Conservation (phyloP, 2,888 invertebrate genomes). For the Crocallis elinguaria region DNA sequence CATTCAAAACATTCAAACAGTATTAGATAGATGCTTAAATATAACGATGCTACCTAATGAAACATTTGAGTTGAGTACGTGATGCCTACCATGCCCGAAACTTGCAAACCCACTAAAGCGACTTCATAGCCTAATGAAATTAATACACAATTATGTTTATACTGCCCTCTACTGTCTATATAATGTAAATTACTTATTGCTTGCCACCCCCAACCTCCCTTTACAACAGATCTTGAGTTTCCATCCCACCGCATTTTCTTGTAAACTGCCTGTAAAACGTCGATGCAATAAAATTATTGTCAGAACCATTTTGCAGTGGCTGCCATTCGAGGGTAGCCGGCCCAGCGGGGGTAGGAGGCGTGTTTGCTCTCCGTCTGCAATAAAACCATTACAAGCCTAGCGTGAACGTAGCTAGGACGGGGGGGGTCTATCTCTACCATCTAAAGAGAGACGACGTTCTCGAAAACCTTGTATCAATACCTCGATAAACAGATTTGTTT, state of each 20-base stretch:
- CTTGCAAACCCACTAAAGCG: too few species aligned
- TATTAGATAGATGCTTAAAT: background rate
- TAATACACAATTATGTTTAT: too few species aligned
- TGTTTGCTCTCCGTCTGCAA: constrained; percentile 49
- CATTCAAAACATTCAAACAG: background rate
- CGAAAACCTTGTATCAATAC: background rate
- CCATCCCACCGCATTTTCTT: constrained; percentile 4
- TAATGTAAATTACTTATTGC: too few species aligned
- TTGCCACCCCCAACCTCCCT: too few species aligned
- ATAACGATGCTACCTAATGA: too few species aligned
- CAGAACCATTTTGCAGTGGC: constrained; percentile 44
- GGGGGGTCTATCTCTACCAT: background rate
- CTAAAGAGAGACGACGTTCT: background rate
- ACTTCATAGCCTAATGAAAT: too few species aligned
- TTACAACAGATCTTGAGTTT: background rate
- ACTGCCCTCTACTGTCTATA: too few species aligned
- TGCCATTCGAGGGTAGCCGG: constrained; percentile 28
- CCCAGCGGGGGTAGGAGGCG: constrained; percentile 24
- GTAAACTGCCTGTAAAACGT: constrained; percentile 12
- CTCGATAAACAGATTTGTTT: background rate
- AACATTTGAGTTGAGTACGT: background rate
- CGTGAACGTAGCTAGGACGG: background rate
- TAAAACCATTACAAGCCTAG: constrained; percentile 50
- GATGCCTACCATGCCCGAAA: background rate
- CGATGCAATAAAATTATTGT: constrained; percentile 39